Percentiles rank a stretch among this genome's conserved stretches.
Evolutionary conservation across 2,888 invertebrate genomes (phyloP).

Genomic region (Macrophya annulata): DNA sequence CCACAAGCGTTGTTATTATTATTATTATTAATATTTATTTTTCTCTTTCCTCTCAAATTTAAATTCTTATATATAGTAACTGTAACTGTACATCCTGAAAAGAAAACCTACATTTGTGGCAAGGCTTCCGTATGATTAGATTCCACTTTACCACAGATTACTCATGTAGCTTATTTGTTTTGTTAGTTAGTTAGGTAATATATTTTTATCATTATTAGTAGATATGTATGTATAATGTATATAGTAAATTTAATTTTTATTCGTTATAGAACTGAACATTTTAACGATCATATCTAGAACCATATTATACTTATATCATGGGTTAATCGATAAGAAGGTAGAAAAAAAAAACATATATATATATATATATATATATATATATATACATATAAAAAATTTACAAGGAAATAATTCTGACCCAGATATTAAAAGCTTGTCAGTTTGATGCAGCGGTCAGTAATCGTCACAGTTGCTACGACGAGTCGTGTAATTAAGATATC

Average conservation of each 20-base stretch:
- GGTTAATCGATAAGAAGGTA: not conserved
- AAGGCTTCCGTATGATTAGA: slow-evolving; percentile 32
- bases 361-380: too few relatives aligned
- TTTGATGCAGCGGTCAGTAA: slow-evolving; percentile 41
- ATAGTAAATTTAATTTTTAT: not conserved
- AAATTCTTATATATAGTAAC: slow-evolving; percentile 21
- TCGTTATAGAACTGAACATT: not conserved
- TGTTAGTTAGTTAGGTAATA: not conserved
- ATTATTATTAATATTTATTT: slow-evolving; percentile 13
- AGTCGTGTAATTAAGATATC: slow-evolving; percentile 51
- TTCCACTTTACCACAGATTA: slow-evolving; percentile 14
- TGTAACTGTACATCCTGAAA: slow-evolving; percentile 33
- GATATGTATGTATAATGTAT: too few relatives aligned
- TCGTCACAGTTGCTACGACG: slow-evolving; percentile 22
- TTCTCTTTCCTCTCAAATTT: slow-evolving; percentile 47
- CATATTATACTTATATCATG: too few relatives aligned
- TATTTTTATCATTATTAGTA: not conserved
- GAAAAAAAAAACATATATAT: not conserved
- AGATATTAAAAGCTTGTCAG: slow-evolving; percentile 34
- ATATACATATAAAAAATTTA: too few relatives aligned
- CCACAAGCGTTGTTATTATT: slow-evolving; percentile 41
- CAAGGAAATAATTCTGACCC: not conserved
- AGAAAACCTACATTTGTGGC: slow-evolving; percentile 13
- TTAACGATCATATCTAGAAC: not conserved
- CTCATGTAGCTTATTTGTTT: not conserved